Percentiles rank a stretch among this genome's conserved stretches.
Evolutionary conservation across 37 sponge, comb jelly and placozoan genomes (phyloP).

Genomic region (Beroe ovata): DNA sequence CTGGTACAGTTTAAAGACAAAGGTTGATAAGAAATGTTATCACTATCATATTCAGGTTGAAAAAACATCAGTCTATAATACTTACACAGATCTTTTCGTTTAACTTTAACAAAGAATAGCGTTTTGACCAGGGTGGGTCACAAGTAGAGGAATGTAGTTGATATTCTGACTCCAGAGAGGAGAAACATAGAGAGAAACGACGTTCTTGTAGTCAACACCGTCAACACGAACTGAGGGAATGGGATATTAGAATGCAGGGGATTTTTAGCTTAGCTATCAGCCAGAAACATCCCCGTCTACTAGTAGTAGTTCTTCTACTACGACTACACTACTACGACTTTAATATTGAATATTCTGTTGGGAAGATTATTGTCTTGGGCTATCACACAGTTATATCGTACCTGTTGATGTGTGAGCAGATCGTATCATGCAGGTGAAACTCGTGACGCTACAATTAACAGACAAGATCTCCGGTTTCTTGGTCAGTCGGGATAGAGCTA

Average conservation of each 20-base stretch:
- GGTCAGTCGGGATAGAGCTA: conserved; percentile 5
- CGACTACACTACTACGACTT: no score
- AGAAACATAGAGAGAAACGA: conserved; percentile 27
- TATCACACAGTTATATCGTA: no score
- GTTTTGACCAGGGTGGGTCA: background rate
- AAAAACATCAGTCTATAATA: no score
- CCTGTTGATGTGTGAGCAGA: conserved; percentile 13
- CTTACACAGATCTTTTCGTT: no score
- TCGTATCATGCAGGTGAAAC: conserved; percentile 64
- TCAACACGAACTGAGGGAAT: conserved; percentile 27
- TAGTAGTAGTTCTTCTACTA: no score
- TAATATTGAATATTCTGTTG: no score
- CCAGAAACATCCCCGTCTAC: no score
- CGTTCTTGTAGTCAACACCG: conserved; percentile 29
- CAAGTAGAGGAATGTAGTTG: conserved; percentile 43
- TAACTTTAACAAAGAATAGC: background rate
- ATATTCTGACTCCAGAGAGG: conserved; percentile 46
- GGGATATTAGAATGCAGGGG: background rate
- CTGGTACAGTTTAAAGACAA: no score
- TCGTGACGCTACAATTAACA: conserved; percentile 9
- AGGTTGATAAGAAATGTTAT: no score
- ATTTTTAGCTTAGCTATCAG: no score
- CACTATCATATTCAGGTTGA: no score
- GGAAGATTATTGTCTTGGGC: no score
- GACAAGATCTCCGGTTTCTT: conserved; percentile 26